Percentiles rank a stretch among this genome's conserved stretches.
These are phyloP conservation scores for Trichopria drosophilae DNA, from an alignment of 2,888 invertebrate genomes.

Conservation along the genomic window DNA sequence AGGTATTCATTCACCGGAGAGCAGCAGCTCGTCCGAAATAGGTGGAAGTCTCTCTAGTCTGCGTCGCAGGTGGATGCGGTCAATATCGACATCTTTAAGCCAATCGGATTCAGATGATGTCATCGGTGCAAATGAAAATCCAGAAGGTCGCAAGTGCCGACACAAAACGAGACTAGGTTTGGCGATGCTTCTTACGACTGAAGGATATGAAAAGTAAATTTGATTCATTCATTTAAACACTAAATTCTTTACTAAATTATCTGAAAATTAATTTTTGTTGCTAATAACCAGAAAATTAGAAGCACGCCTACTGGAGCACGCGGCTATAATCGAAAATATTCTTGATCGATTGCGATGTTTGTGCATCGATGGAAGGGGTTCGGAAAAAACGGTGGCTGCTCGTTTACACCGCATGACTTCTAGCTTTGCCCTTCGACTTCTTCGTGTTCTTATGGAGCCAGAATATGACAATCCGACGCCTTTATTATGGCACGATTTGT, in stretches of 20 bases:
- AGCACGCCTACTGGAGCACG: conserved; percentile 76
- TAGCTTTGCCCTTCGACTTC: conserved; percentile 40
- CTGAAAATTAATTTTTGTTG: background rate
- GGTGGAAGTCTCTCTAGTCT: conserved; percentile 62
- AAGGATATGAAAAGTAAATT: conserved; percentile 62
- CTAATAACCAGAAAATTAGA: background rate
- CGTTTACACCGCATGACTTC: conserved; percentile 46
- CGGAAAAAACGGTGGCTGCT: conserved; percentile 34
- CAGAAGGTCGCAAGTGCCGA: conserved; percentile 42
- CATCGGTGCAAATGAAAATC: conserved; percentile 45
- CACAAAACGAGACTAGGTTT: conserved; percentile 67
- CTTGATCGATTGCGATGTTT: conserved; percentile 68
- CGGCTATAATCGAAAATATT: conserved; percentile 73
- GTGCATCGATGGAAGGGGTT: conserved; percentile 45
- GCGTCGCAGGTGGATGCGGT: conserved; percentile 62
- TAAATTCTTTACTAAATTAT: background rate
- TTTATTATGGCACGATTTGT: conserved; percentile 53
- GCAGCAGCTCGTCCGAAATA: conserved; percentile 47
- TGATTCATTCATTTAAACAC: background rate
- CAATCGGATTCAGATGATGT: conserved; percentile 55
- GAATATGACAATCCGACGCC: conserved; percentile 38
- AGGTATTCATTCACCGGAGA: conserved; percentile 54
- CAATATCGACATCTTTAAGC: conserved; percentile 63
- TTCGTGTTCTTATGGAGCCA: conserved; percentile 44
- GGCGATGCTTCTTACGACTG: conserved; percentile 67